Percentiles rank a stretch among this genome's conserved stretches.
Evolutionary conservation across 2,888 invertebrate species (phyloP).

Genomic region (Salticus scenicus): DNA sequence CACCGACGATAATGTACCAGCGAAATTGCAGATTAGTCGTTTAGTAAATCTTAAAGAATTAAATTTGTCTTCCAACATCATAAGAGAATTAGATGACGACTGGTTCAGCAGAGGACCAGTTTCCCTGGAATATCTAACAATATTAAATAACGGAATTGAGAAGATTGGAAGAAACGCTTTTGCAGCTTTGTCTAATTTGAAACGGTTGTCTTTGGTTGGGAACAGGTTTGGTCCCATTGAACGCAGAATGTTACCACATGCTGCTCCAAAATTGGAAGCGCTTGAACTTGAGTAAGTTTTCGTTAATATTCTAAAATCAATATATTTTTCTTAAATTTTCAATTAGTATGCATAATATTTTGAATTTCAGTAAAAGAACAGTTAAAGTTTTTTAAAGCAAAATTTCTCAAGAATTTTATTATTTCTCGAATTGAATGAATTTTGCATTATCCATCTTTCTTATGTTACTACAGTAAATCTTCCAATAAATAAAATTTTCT

Average conservation of each 20-base stretch:
- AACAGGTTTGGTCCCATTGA: slow-evolving; percentile 20
- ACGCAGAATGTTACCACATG: slow-evolving; percentile 33
- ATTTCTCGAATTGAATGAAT: too few species aligned
- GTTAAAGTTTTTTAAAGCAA: too few species aligned
- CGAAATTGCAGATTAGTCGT: slow-evolving; percentile 24
- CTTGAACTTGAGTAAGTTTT: slow-evolving; percentile 19
- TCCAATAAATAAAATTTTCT: too few species aligned
- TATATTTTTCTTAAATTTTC: too few species aligned
- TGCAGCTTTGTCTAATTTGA: slow-evolving; percentile 10
- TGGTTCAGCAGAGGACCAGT: slow-evolving; percentile 1
- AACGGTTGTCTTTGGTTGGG: slow-evolving; percentile 15
- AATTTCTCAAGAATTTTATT: too few species aligned
- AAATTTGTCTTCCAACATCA: slow-evolving; percentile 32
- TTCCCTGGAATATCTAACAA: slow-evolving; percentile 1
- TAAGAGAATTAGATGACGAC: slow-evolving; percentile 22
- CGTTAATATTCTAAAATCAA: neutral
- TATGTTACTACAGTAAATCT: too few species aligned
- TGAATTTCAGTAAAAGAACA: too few species aligned
- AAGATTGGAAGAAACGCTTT: slow-evolving; percentile 32
- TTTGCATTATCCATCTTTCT: too few species aligned
- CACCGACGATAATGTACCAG: neutral
- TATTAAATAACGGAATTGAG: slow-evolving; percentile 38
- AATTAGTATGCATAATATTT: too few species aligned
- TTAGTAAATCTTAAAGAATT: neutral
- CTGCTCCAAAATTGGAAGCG: neutral